Evolutionary conservation across 2,113 vertebrate species (phyloP), one percentile per base, ranked within the genome.

Genomic region (Lophotis ruficrista): DNA sequence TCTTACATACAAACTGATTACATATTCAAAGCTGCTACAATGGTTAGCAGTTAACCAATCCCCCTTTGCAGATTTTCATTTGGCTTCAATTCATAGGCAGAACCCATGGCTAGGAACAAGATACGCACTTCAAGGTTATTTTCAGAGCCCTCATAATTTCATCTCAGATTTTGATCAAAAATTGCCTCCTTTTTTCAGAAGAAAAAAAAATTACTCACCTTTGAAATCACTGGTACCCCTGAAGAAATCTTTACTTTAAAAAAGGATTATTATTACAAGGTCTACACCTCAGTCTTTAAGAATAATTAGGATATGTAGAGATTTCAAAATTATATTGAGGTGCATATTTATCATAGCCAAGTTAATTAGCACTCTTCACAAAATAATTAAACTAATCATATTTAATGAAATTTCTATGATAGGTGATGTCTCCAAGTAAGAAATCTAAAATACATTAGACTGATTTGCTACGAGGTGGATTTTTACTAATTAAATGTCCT

Each of bases 361-460:
- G 77, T 94, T 94, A 98, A 96, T 97, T 97, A 97, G 61, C 91
- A 71, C 47, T 83, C 65, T 93, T 93, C 91, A 89, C 48, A 95
- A 96, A 98, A 94, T 97, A 96, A 98, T 98, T 95, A 97, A 97
- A 95, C 83, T 96, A 93, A 96, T 97, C 71, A 90, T 92, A 85
- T 92, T 97, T 95, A 97, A 96, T 97, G 93, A 95, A 89, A 76
- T 95, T 96, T 97, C 93, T 79, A 33, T 69, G 76, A 83, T 96
- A 97, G 95, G 60, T 95, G 66, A 89, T 87, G 95, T 94, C 89
- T 94, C 86, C 91, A 62, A 95, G 57, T 68, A 95, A 93, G 92
- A 97, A 95, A 92, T 91, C 77, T 85, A 94, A 96, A 96, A 96
- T 79, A 68, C 53, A 91, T 91, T 96, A 93, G 83, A 75, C 83